Percentiles rank a stretch among this genome's conserved stretches.
These are phyloP conservation scores for Tinamus major DNA, from an alignment of 2,797 vertebrate species.

Conservation along the genomic window DNA sequence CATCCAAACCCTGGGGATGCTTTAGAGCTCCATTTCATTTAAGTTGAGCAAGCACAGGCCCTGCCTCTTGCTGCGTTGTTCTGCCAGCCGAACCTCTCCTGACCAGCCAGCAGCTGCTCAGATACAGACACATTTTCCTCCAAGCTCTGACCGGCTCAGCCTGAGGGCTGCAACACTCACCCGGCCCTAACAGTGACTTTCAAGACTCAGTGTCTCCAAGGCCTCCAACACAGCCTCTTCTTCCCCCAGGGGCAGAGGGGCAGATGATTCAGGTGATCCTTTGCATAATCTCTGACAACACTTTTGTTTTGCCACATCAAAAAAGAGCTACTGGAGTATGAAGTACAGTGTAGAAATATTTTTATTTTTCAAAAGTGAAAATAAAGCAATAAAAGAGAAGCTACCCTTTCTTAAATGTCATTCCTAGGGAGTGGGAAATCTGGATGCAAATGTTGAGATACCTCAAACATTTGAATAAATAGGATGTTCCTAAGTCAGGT, in stretches of 20 bases:
- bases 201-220: too few relatives aligned
- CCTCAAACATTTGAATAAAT: neutral
- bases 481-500: neutral
- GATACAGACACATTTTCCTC: neutral
- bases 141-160: neutral
- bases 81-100: neutral
- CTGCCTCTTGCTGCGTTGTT: too few relatives aligned
- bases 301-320: neutral
- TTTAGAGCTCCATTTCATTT: too few relatives aligned
- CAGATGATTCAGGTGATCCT: neutral
- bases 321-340: neutral
- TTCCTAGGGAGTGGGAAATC: neutral
- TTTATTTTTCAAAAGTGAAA: neutral
- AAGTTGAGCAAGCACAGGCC: too few relatives aligned
- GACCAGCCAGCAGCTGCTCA: neutral
- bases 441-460: neutral
- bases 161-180: neutral
- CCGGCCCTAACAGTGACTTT: neutral
- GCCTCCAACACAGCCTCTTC: neutral
- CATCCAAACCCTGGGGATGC: too few relatives aligned
- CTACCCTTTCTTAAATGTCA: neutral
- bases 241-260: neutral
- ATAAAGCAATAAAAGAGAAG: neutral
- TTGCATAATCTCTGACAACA: too few relatives aligned
- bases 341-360: neutral